Base-by-base conservation (phyloP, 1,140 invertebrate species). In the Phenacoccus solenopsis region DNA sequence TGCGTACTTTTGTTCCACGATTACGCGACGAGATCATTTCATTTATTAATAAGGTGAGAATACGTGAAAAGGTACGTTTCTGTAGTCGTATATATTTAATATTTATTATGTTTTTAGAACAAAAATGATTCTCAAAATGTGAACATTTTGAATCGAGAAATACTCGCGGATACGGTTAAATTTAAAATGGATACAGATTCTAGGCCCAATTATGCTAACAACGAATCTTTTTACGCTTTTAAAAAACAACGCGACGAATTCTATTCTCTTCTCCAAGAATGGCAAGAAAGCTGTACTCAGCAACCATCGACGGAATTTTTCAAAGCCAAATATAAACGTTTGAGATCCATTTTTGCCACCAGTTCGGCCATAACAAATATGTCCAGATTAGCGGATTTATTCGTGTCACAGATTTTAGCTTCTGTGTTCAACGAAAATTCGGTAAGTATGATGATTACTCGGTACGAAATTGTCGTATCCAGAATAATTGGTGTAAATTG, bases 381-480 rank as follows among this genome's bases (percentile, higher is more conserved):
- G 59, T 64, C 25, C 16, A 3, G 59, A 64, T 64, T 64, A 16
- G 59, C 59, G 22, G 59, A 64, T 64, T 27, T 64, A 27, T 64
- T 64, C 25, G 59, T 64, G 21, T 64, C 59, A 16, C 59, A 64
- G 21, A 64, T 64, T 64, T 64, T 64, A 20, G 59, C 59, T 64
- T 64, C 59, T 3, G 59, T 64, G 9, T 64, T 64, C 22, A 64
- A 64, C 25, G 59, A 64, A 25, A 64, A 64, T 64, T 24, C 25
- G 22, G 59, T 64, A 16, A 10, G 59, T 64, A 32, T 7, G 5
- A 5, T 7, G 5, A 7, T 13, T 13, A 32, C 5, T 32, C 13
- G 30, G 13, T 32, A 13, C 13, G n/a, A 7, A 7, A 7, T 32
- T 13, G 13, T 7, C 5, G n/a, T n/a, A 32, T 7, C 30, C 30